Conservation (phyloP, 2,888 invertebrate genomes). For the Lepidochrysops patricia region DNA sequence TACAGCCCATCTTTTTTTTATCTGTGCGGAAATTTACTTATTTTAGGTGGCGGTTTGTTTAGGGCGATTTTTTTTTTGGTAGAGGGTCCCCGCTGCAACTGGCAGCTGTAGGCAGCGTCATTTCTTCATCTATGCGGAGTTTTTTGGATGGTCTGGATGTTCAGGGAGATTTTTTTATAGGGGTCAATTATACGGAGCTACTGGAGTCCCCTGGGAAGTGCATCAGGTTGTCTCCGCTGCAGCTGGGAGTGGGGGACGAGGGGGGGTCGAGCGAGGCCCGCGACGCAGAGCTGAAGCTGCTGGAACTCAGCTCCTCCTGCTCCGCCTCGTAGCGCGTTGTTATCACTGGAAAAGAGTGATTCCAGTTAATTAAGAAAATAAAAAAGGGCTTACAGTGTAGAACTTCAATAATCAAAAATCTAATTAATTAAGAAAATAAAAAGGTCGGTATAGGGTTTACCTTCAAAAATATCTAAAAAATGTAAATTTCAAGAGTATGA, state of each 20-base stretch:
- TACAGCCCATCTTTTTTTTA: too few relatives aligned
- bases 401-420: too few relatives aligned
- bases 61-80: too few relatives aligned
- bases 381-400: too few relatives aligned
- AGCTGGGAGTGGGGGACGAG: slow-evolving; percentile 83
- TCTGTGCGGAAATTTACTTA: too few relatives aligned
- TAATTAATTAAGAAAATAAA: too few relatives aligned
- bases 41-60: too few relatives aligned
- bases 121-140: neutral
- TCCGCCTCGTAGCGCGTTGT: slow-evolving; percentile 73
- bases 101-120: too few relatives aligned
- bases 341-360: slow-evolving; percentile 34
- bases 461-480: too few relatives aligned
- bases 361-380: neutral
- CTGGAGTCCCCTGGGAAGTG: slow-evolving; percentile 87
- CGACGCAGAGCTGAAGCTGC: slow-evolving; percentile 88
- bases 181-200: slow-evolving; percentile 52
- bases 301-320: slow-evolving; percentile 86
- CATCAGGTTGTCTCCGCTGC: slow-evolving; percentile 82
- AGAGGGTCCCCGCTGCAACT: too few relatives aligned
- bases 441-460: too few relatives aligned
- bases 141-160: neutral
- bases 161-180: neutral
- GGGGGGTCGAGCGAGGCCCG: slow-evolving; percentile 83
- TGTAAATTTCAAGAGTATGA: too few relatives aligned